Conservation (phyloP, 2,797 vertebrate genomes). For the Spinibarbus caldwelli region DNA sequence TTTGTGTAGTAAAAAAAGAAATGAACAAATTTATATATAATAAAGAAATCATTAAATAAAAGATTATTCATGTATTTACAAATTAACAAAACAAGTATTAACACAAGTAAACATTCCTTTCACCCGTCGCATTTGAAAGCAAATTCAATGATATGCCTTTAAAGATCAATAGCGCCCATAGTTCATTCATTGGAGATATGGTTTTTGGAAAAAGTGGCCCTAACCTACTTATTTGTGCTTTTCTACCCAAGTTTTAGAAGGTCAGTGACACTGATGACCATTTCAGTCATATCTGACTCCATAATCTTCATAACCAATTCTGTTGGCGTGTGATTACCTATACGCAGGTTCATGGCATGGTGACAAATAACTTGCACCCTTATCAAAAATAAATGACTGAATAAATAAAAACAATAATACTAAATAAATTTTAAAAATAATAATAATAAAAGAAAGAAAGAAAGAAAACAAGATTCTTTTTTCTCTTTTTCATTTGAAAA, state of each 20-base stretch:
- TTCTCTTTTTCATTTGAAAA: neutral
- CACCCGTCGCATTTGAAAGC: conserved; percentile 71
- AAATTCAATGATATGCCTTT: conserved; percentile 49
- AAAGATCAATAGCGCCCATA: conserved; percentile 34
- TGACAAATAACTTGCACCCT: neutral
- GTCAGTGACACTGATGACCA: neutral
- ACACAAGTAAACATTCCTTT: conserved; percentile 83
- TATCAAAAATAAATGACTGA: neutral
- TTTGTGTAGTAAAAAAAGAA: conserved; percentile 87
- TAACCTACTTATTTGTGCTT: conserved; percentile 27
- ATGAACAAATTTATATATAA: conserved; percentile 81
- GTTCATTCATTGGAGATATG: conserved; percentile 23
- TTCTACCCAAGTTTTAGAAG: neutral
- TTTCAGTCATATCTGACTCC: conserved; percentile 29
- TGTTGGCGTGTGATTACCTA: neutral
- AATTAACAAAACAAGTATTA: conserved; percentile 73
- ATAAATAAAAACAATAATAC: too few relatives aligned
- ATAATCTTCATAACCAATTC: neutral
- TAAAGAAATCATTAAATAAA: conserved; percentile 88
- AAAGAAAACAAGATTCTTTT: neutral
- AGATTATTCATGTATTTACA: conserved; percentile 89
- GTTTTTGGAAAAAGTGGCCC: neutral
- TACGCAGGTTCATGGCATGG: neutral
- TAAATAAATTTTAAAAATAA: too few relatives aligned
- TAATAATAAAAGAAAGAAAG: too few relatives aligned